These are phyloP conservation scores for Caenorhabditis sulstoni DNA, from an alignment of 2,888 invertebrate species.

Conservation along the genomic window DNA sequence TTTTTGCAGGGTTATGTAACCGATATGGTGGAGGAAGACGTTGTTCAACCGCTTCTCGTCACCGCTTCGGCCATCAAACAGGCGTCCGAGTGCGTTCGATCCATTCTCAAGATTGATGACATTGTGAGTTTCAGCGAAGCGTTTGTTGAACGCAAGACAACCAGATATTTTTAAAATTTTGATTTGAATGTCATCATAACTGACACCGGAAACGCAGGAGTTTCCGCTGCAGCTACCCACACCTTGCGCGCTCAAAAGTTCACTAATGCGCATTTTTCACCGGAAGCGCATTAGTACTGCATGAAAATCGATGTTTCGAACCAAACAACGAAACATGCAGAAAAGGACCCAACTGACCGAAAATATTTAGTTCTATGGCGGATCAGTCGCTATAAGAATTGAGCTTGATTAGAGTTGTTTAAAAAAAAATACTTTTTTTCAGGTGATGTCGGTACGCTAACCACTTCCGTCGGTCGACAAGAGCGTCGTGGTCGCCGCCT, in stretches of 20 bases:
- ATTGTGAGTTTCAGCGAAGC: conserved; percentile 85
- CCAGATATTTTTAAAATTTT: not conserved
- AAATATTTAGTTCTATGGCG: too few relatives aligned
- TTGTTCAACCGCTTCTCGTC: conserved; percentile 96
- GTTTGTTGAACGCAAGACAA: not conserved
- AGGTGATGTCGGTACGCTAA: conserved; percentile 77
- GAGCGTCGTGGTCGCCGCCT: not conserved
- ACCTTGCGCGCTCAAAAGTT: conserved; percentile 5
- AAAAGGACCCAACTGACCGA: not conserved
- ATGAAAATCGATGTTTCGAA: not conserved
- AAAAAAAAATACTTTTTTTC: conserved; percentile 27
- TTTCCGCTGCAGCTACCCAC: conserved; percentile 12
- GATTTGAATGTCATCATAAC: conserved; percentile 27
- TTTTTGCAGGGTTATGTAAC: conserved; percentile 89
- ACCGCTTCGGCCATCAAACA: conserved; percentile 93
- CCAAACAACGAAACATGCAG: not conserved
- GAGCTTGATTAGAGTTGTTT: not conserved
- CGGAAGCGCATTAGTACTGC: conserved; percentile 9
- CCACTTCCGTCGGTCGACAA: conserved; percentile 24
- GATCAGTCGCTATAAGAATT: not conserved
- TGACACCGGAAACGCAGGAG: conserved; percentile 11
- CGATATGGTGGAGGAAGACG: conserved; percentile 96
- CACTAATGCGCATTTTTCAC: conserved; percentile 3
- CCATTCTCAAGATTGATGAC: conserved; percentile 99
- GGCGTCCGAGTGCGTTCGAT: conserved; percentile 96